Base-by-base conservation (phyloP, 2,797 vertebrate species). In the Erpetoichthys calabaricus region DNA sequence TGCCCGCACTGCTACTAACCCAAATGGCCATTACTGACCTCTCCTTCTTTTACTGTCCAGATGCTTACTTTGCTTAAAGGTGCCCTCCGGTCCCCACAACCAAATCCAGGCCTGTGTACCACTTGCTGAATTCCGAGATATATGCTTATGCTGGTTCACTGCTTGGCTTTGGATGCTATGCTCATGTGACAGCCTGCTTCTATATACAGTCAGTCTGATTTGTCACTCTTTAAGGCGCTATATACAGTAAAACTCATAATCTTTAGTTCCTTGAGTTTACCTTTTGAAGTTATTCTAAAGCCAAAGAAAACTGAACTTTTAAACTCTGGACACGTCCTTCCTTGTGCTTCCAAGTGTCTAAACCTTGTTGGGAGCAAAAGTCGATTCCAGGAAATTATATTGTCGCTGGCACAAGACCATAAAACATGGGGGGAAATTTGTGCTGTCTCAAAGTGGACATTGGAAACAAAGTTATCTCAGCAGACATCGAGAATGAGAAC, bases 401-500 rank as follows among this genome's bases (percentile, higher is more conserved):
- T 50, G 58, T 25, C 44, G 51, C 10, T 54, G 53, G 53, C 53
- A 25, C 7, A 54, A 4, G 53, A 42, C 53, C 50, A n/a, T 7
- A 7, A 54, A 7, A 43, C 53, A 4, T 49, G 6, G 25, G 41
- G 53, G 4, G 41, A 4, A 49, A 47, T 60, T 42, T 60, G 64
- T 25, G 41, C 53, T 41, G 9, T 51, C 50, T 25, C 8, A 52
- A 51, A 3, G 6, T 63, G 58, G 42, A 66, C 61, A 60, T 42
- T 44, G 43, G 59, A 66, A 72, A 73, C 6, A 66, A 64, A 64
- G 64, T 44, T 61, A 61, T 51, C 6, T 66, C 57, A 64, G 42
- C 1, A 68, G 59, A 65, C 47, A 64, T 60, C 67, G 45, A 62
- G 53, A 63, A 68, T 8, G 57, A 78, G 50, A 61, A 70, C 61